A percentile compares a stretch with the other conserved stretches of the same genome.
phyloP scores from a whole-genome alignment of 2,888 invertebrate species.

The Lochmaea crataegi region DNA sequence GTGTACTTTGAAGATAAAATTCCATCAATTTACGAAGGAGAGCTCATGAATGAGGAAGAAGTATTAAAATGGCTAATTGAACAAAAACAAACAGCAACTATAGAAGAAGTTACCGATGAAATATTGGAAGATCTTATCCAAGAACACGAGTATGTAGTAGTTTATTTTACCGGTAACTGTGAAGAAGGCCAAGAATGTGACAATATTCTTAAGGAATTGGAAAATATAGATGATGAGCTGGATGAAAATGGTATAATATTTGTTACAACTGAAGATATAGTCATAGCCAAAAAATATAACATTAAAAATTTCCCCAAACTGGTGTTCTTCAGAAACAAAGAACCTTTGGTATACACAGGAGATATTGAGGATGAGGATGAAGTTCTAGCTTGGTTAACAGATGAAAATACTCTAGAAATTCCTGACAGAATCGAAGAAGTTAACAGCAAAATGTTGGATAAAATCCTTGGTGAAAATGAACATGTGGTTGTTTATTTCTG shows the following conservation, averaged over 20 bases:
- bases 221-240: constrained; percentile 92
- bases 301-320: constrained; percentile 87
- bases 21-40: constrained; percentile 91
- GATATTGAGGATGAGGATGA: constrained; percentile 93
- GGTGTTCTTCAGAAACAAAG: constrained; percentile 92
- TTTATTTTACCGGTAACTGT: constrained; percentile 90
- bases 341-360: constrained; percentile 84
- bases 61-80: constrained; percentile 90
- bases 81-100: constrained; percentile 90
- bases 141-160: constrained; percentile 94
- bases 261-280: constrained; percentile 89
- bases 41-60: constrained; percentile 91
- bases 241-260: constrained; percentile 94
- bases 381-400: constrained; percentile 90
- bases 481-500: constrained; percentile 94
- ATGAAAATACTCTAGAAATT: constrained; percentile 89
- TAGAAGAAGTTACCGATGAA: constrained; percentile 94
- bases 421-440: constrained; percentile 95
- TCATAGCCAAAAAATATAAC: constrained; percentile 84
- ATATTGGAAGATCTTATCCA: constrained; percentile 86
- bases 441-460: constrained; percentile 89
- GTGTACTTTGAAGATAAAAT: constrained; percentile 93
- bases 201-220: constrained; percentile 84
- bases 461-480: constrained; percentile 87
- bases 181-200: constrained; percentile 91